These are phyloP conservation scores for Cherax destructor DNA, from an alignment of 1,140 invertebrate species.

Conservation along the genomic window DNA sequence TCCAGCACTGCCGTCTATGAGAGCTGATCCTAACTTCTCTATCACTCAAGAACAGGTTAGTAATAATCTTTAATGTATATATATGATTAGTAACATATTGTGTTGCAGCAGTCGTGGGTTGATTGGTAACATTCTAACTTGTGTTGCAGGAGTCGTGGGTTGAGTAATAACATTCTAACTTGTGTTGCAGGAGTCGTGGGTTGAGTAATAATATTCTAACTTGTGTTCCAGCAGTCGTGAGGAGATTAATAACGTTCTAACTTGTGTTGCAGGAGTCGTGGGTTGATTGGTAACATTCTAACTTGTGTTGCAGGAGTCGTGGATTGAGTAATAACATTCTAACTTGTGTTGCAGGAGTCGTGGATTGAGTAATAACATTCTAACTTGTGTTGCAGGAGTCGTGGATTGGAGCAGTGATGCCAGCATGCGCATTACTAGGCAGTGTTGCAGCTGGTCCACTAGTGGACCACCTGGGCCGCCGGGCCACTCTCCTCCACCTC, in stretches of 20 bases:
- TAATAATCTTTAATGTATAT: background rate
- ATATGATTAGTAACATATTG: background rate
- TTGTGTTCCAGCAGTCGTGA: background rate
- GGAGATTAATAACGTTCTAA: background rate
- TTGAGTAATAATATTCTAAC: background rate
- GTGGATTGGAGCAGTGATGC: conserved; percentile 55
- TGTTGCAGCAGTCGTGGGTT: background rate
- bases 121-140: background rate
- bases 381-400: conserved; percentile 46
- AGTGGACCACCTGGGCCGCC: conserved; percentile 27
- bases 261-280: background rate
- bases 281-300: background rate
- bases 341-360: background rate
- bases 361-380: background rate
- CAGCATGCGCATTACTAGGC: conserved; percentile 17
- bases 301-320: background rate
- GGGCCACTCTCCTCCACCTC: conserved; percentile 22
- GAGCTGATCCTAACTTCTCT: conserved; percentile 30
- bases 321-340: background rate
- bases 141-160: background rate
- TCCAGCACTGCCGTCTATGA: conserved; percentile 48
- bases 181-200: background rate
- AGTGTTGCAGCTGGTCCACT: conserved; percentile 30
- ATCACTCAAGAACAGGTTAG: conserved; percentile 50
- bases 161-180: background rate